Evolutionary conservation across 2,888 invertebrate genomes (phyloP).

Genomic region (Podabrus alpinus): DNA sequence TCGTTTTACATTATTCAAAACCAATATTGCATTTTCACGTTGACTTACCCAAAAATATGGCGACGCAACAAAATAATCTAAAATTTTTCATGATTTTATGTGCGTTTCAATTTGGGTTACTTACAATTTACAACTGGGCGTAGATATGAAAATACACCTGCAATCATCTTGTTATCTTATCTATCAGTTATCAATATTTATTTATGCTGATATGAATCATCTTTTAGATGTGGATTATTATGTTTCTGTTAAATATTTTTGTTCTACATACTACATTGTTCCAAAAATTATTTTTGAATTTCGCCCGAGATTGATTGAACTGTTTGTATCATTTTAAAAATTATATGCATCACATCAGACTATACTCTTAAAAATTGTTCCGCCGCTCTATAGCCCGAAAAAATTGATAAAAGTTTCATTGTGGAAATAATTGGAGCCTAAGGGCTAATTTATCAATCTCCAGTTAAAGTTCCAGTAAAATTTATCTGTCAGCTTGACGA

Average conservation of each 20-base stretch:
- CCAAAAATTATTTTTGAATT: too few relatives aligned
- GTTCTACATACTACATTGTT: too few relatives aligned
- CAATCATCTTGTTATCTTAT: slow-evolving; percentile 40
- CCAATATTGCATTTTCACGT: not conserved
- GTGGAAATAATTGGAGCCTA: too few relatives aligned
- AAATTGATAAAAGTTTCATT: too few relatives aligned
- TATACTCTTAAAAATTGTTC: too few relatives aligned
- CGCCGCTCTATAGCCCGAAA: too few relatives aligned
- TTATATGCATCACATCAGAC: too few relatives aligned
- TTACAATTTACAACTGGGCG: not conserved
- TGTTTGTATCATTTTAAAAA: too few relatives aligned
- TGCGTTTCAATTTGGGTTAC: not conserved
- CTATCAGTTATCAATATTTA: not conserved
- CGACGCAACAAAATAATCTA: slow-evolving; percentile 1
- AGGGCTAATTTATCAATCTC: too few relatives aligned
- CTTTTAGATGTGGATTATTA: not conserved
- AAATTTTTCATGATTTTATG: slow-evolving; percentile 4
- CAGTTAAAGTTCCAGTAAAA: too few relatives aligned
- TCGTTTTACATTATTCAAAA: not conserved
- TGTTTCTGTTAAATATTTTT: not conserved
- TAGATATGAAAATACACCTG: not conserved
- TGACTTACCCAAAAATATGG: slow-evolving; percentile 14
- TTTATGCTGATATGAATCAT: not conserved
- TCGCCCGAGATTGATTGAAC: too few relatives aligned
- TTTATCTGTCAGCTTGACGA: too few relatives aligned